Percentiles rank a stretch among this genome's conserved stretches.
Evolutionary conservation across 2,113 vertebrate species (phyloP).

Genomic region (Callionymus lyra): DNA sequence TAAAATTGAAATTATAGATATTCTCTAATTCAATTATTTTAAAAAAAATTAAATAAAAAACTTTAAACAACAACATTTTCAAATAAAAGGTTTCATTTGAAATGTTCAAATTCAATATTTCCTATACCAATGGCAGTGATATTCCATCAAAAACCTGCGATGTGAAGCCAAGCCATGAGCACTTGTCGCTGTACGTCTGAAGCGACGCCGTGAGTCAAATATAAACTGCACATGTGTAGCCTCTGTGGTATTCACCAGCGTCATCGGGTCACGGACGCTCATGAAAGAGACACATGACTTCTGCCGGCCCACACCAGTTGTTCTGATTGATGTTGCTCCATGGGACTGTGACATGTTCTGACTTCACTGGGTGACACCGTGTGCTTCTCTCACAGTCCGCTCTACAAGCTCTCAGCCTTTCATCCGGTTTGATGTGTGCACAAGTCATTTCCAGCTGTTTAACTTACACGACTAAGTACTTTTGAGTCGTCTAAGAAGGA

Average conservation of each 20-base stretch:
- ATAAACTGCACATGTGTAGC: constrained; percentile 9
- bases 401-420: neutral
- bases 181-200: constrained; percentile 27
- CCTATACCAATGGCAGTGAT: no score
- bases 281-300: constrained; percentile 10
- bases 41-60: no score
- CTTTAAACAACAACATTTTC: no score
- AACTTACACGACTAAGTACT: no score
- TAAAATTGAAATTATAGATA: no score
- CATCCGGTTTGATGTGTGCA: neutral
- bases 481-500: no score
- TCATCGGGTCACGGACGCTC: constrained; percentile 13
- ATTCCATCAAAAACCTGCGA: no score
- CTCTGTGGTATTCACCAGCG: constrained; percentile 5
- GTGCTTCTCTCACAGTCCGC: constrained; percentile 1
- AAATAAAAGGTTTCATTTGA: no score
- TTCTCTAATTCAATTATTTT: no score
- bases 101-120: no score
- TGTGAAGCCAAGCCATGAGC: no score
- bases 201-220: constrained; percentile 9
- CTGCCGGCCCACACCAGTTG: constrained; percentile 55
- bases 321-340: constrained; percentile 64
- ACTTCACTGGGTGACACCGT: constrained; percentile 17
- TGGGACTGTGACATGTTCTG: constrained; percentile 64
- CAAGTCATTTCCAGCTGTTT: neutral